These are phyloP conservation scores for Invenusta paracnida DNA, from an alignment of 2,888 invertebrate species.

Conservation along the genomic window DNA sequence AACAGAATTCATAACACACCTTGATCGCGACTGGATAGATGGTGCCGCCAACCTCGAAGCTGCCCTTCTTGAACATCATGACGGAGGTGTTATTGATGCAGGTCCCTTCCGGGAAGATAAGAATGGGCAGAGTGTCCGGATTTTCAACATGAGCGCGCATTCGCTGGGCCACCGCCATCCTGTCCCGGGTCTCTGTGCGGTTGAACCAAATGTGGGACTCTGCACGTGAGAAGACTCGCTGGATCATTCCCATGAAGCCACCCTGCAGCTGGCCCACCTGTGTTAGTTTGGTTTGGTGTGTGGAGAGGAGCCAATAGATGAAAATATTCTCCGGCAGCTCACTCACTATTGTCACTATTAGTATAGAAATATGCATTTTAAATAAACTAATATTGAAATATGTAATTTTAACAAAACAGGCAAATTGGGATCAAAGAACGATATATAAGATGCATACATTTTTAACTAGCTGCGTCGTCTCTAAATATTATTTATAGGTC, in stretches of 20 bases:
- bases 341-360: too few relatives aligned
- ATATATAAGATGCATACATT: too few relatives aligned
- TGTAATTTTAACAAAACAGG: too few relatives aligned
- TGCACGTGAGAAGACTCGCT: slow-evolving; percentile 83
- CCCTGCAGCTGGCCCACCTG: slow-evolving; percentile 90
- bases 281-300: too few relatives aligned
- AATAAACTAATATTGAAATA: too few relatives aligned
- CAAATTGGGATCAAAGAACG: too few relatives aligned
- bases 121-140: slow-evolving; percentile 85
- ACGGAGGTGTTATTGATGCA: slow-evolving; percentile 99
- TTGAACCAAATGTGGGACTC: slow-evolving; percentile 99
- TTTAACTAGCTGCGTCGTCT: too few relatives aligned
- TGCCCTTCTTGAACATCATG: slow-evolving; percentile 99
- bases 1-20: slow-evolving; percentile 60
- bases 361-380: too few relatives aligned
- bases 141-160: slow-evolving; percentile 85
- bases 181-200: slow-evolving; percentile 85
- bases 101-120: slow-evolving; percentile 85
- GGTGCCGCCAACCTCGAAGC: slow-evolving; percentile 94
- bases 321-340: too few relatives aligned
- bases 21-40: slow-evolving; percentile 98
- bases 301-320: too few relatives aligned
- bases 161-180: slow-evolving; percentile 78
- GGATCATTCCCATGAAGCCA: slow-evolving; percentile 85
- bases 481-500: too few relatives aligned